Conservation (phyloP, 2,888 invertebrate genomes). For the Anoncus sp. region DNA sequence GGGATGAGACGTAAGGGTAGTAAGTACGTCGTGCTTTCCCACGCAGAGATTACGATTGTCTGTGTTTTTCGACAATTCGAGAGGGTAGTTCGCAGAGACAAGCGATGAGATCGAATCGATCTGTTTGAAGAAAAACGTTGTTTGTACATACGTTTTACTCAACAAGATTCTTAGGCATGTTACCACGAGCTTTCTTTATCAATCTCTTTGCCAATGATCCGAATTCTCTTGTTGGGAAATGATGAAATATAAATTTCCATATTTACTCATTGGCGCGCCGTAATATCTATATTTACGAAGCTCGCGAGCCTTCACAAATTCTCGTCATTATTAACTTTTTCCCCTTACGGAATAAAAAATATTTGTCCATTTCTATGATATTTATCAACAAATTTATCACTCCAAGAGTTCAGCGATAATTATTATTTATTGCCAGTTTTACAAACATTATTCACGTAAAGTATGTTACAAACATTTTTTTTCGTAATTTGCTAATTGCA, state of each 20-base stretch:
- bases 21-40: slow-evolving; percentile 7
- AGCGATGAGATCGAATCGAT: slow-evolving; percentile 40
- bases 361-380: too few species aligned
- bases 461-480: too few species aligned
- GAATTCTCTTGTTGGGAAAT: slow-evolving; percentile 12
- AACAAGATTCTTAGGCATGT: slow-evolving; percentile 1
- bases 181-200: slow-evolving; percentile 3
- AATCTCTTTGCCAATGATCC: slow-evolving; percentile 10
- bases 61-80: slow-evolving; percentile 39
- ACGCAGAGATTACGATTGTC: slow-evolving; percentile 10
- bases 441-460: too few species aligned
- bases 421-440: too few species aligned
- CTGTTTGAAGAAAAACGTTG: slow-evolving; percentile 16
- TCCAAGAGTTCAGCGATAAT: too few species aligned
- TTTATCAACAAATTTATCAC: too few species aligned
- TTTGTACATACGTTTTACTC: neutral
- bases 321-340: too few species aligned
- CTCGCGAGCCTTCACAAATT: too few species aligned
- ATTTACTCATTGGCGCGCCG: too few species aligned
- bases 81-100: slow-evolving; percentile 16
- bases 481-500: too few species aligned
- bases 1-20: slow-evolving; percentile 5
- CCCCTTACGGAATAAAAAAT: too few species aligned
- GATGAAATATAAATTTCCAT: slow-evolving; percentile 6
- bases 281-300: too few species aligned